Percentiles rank a stretch among this genome's conserved stretches.
These are phyloP conservation scores for Hydrolagus affinis DNA, from an alignment of 2,113 vertebrate genomes.

Conservation along the genomic window DNA sequence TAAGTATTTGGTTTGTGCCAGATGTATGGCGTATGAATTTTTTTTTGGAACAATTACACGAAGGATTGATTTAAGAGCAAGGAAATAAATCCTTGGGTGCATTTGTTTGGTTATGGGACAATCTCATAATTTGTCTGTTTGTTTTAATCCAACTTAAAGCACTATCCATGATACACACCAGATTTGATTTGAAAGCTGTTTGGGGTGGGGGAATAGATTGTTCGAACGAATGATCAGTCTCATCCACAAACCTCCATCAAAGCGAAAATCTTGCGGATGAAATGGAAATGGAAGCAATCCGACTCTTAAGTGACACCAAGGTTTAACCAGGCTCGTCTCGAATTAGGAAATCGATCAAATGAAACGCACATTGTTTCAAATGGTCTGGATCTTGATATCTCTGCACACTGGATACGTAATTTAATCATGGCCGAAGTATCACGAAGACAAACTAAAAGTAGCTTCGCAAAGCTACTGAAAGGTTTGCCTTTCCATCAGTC, in stretches of 20 bases:
- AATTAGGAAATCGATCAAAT: slow-evolving; percentile 51
- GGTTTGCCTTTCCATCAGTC: slow-evolving; percentile 52
- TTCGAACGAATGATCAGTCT: neutral
- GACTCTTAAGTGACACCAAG: neutral
- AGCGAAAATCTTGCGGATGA: neutral
- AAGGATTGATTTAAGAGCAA: slow-evolving; percentile 60
- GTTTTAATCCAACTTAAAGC: neutral
- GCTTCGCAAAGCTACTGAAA: slow-evolving; percentile 48
- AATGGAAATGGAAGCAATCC: neutral
- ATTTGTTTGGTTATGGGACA: slow-evolving; percentile 37
- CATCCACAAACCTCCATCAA: neutral
- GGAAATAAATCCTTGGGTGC: slow-evolving; percentile 53
- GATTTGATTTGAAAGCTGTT: neutral
- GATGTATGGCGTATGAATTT: slow-evolving; percentile 53
- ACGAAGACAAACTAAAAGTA: slow-evolving; percentile 60
- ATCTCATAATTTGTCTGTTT: neutral
- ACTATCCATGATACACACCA: neutral
- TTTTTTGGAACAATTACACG: slow-evolving; percentile 65
- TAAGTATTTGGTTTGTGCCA: slow-evolving; percentile 70
- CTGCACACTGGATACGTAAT: slow-evolving; percentile 66
- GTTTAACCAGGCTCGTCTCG: neutral
- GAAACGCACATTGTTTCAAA: slow-evolving; percentile 59
- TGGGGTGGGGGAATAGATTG: neutral
- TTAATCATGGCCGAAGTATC: slow-evolving; percentile 55
- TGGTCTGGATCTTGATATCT: slow-evolving; percentile 65